Evolutionary conservation across 1,140 invertebrate genomes (phyloP).

Genomic region (Myzus persicae): DNA sequence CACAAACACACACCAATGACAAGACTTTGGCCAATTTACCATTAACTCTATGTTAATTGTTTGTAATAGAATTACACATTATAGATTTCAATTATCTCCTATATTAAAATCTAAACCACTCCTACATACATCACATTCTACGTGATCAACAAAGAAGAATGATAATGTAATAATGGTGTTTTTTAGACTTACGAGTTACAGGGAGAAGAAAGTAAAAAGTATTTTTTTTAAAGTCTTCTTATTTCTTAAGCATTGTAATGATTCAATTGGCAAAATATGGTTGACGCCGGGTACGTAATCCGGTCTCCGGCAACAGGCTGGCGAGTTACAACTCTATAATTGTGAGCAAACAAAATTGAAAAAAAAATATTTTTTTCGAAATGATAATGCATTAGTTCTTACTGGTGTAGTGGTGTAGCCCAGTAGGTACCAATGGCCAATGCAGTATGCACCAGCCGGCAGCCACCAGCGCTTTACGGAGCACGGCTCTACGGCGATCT

Average conservation of each 20-base stretch:
- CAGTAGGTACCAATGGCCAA: neutral
- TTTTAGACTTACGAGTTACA: neutral
- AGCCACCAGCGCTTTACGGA: neutral
- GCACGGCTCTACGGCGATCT: neutral
- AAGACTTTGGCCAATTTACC: neutral
- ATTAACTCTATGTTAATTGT: neutral
- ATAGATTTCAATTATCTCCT: neutral
- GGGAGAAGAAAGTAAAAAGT: neutral
- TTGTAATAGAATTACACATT: neutral
- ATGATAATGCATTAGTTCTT: no score
- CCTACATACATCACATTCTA: neutral
- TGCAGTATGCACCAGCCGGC: neutral
- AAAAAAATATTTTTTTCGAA: neutral
- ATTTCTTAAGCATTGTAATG: neutral
- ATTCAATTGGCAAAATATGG: neutral
- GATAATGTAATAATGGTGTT: neutral
- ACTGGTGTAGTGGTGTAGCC: no score
- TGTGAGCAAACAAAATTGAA: neutral
- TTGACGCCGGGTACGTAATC: neutral
- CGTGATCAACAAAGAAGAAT: neutral
- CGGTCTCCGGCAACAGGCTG: neutral
- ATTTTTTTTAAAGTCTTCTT: neutral
- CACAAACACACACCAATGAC: neutral
- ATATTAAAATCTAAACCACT: neutral
- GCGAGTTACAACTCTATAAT: neutral